phyloP scores from a whole-genome alignment of 2,113 vertebrate genomes.

The Corythoichthys haematopterus region DNA sequence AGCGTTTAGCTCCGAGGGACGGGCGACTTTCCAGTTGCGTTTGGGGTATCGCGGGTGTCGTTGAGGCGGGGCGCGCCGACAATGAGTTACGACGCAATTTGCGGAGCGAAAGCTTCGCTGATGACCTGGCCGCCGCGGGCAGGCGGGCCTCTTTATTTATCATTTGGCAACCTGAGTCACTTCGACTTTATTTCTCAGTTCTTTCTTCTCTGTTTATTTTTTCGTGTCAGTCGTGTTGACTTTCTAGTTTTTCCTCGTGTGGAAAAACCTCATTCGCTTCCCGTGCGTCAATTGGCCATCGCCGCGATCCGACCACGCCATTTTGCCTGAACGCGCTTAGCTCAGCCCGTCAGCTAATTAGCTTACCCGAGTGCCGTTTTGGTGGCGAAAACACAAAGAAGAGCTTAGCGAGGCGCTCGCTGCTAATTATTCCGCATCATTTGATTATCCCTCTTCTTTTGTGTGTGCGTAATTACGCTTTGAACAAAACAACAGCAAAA shows the following conservation, averaged over 20 bases:
- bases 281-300: no score
- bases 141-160: constrained; percentile 42
- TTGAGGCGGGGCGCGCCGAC: constrained; percentile 28
- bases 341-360: neutral
- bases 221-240: neutral
- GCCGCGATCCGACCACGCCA: no score
- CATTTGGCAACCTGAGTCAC: constrained; percentile 40
- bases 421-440: neutral
- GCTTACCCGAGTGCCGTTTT: neutral
- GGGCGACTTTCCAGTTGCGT: constrained; percentile 46
- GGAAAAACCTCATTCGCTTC: no score
- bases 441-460: neutral
- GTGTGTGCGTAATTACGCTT: no score
- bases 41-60: constrained; percentile 58
- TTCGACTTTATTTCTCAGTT: constrained; percentile 9
- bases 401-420: neutral
- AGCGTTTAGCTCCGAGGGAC: constrained; percentile 21
- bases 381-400: neutral
- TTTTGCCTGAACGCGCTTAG: neutral
- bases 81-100: constrained; percentile 56
- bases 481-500: no score
- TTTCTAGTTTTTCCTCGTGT: neutral
- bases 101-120: constrained; percentile 43
- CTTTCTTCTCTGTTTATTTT: neutral
- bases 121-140: constrained; percentile 40